Evolutionary conservation across 2,888 invertebrate genomes (phyloP), one percentile per base, ranked within the genome.

Genomic region (Strigamia maritima): DNA sequence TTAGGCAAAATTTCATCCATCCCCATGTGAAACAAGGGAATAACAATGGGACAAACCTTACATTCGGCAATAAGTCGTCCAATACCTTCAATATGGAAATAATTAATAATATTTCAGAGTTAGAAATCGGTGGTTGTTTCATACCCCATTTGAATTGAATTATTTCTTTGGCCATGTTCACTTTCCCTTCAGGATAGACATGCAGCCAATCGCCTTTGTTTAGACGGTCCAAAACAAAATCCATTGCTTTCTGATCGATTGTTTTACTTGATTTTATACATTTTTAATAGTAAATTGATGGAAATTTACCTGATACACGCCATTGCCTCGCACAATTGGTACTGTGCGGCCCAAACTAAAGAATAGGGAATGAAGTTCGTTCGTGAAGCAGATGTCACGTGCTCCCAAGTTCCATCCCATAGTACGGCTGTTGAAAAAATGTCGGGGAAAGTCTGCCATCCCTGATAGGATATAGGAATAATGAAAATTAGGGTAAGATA

Each of bases 381-480:
- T 94, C 8, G 94, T 95, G 88, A 97, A 99, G 88, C 97, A 97
- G 86, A 99, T 96, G 88, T 99, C 98, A 86, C 97, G 94, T 81
- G 98, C 98, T 40, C 96, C 94, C 83, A 97, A 89, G 75, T 94
- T 92, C 97, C 98, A 99, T 83, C 98, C 90, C 90, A 95, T 92
- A 85, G 89, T 89, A 81, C 89, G 87, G 76, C 90, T 89, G 80
- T 87, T 90, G 84, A 91, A 88, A 81, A 93, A 87, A 76, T 77
- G 24, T 22, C 31, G n/a, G 14, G 65, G 65, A 26, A 16, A 77
- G 76, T 74, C 40, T 24, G 19, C 16, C 38, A 75, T 35, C 31
- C 75, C 75, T 75, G n/a, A n/a, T n/a, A n/a, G n/a, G n/a, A n/a
- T n/a, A n/a, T n/a, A n/a, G n/a, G n/a, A n/a, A 31, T 31, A 31